These are phyloP conservation scores for Orthonychiurus folsomi DNA, from an alignment of 2,888 invertebrate species.

Conservation along the genomic window DNA sequence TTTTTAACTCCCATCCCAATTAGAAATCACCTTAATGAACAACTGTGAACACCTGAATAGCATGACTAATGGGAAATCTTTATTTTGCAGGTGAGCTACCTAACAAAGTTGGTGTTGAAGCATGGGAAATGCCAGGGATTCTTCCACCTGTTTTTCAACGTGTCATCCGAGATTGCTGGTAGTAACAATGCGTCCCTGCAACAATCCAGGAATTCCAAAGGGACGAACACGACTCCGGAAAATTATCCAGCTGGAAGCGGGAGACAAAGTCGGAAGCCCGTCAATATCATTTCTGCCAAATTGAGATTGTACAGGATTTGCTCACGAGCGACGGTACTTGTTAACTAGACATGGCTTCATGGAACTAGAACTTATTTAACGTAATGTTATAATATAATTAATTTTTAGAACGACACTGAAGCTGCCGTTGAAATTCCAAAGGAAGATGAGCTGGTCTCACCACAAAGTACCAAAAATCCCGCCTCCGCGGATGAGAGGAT, in stretches of 20 bases:
- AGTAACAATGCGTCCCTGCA: not conserved
- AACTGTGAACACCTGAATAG: too few species aligned
- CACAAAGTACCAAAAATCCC: not conserved
- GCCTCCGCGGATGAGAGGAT: constrained; percentile 50
- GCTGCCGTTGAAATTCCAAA: not conserved
- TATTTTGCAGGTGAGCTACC: constrained; percentile 51
- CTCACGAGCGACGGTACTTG: too few species aligned
- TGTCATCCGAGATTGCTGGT: constrained; percentile 40
- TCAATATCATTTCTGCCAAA: constrained; percentile 44
- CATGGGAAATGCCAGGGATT: constrained; percentile 50
- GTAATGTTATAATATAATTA: constrained; percentile 11
- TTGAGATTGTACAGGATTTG: constrained; percentile 48
- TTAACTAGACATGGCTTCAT: too few species aligned
- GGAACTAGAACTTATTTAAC: too few species aligned
- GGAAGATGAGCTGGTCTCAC: too few species aligned
- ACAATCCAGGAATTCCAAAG: not conserved
- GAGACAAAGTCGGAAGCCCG: not conserved
- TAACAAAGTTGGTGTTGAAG: constrained; percentile 50
- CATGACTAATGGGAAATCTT: too few species aligned
- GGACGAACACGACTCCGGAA: not conserved
- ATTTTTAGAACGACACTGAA: constrained; percentile 34
- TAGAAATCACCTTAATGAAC: too few species aligned
- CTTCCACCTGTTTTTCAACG: constrained; percentile 53
- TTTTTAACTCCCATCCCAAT: too few species aligned
- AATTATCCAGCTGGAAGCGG: not conserved